Conservation (phyloP, 2,888 invertebrate genomes). For the Pilophorus perplexus region DNA sequence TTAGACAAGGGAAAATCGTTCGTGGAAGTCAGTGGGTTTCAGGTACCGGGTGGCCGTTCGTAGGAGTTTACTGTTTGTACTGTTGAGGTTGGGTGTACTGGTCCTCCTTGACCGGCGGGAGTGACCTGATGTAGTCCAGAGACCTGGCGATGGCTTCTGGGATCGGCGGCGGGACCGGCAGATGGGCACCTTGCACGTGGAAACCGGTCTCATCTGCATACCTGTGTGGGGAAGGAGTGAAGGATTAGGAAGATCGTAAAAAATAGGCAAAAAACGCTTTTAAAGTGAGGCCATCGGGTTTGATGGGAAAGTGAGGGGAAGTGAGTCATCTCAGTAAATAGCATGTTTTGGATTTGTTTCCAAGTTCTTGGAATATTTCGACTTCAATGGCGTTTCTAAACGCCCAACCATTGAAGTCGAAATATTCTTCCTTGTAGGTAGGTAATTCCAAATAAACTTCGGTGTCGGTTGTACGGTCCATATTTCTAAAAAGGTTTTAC, state of each 20-base stretch:
- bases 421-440: too few species aligned
- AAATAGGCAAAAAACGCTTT: too few species aligned
- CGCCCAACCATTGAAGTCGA: too few species aligned
- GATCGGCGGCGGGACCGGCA: constrained; percentile 45
- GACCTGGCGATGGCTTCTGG: constrained; percentile 53
- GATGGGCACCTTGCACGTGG: constrained; percentile 39
- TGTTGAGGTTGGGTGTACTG: constrained; percentile 6
- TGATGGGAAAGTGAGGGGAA: too few species aligned
- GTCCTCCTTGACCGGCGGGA: constrained; percentile 25
- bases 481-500: too few species aligned
- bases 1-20: not conserved
- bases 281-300: too few species aligned
- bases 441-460: too few species aligned
- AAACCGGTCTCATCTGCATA: constrained; percentile 47
- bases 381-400: too few species aligned
- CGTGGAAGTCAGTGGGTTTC: not conserved
- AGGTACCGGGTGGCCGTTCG: not conserved
- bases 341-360: not conserved
- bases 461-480: too few species aligned
- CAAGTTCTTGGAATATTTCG: too few species aligned
- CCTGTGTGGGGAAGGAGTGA: too few species aligned
- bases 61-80: constrained; percentile 3
- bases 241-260: too few species aligned
- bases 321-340: constrained; percentile 63
- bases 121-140: constrained; percentile 58